Base-by-base conservation (phyloP, 2,113 vertebrate genomes). In the Eulacestoma nigropectus region DNA sequence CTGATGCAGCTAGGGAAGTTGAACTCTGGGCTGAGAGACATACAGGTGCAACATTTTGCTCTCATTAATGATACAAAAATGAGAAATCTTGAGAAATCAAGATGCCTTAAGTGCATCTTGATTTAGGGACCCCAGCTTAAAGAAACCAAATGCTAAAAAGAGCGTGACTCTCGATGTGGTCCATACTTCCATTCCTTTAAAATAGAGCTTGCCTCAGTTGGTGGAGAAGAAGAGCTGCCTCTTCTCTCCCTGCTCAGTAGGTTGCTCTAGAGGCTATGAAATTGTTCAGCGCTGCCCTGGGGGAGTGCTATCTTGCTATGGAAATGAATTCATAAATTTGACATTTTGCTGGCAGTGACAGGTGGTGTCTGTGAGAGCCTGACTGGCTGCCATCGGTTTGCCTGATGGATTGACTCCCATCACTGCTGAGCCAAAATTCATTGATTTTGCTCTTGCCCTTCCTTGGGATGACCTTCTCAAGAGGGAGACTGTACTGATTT, bases 261-360 rank as follows among this genome's bases (percentile, higher is more conserved):
- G 42, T 78, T 85, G 37, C 82, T 93, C 55, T 94, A 70, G 88
- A 87, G 96, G 80, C 94, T 93, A 89, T 94, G 92, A 87, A 91
- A 89, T 46, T 93, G 79, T 70, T 97, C 90, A 75, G 9, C 0
- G 3, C 6, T 59, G 77, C 74, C 93, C 88, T 25, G 14, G 55
- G 72, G 76, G 78, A 96, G 50, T 52, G 76, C 57, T 84, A 37
- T 96, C 96, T 96, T 93, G 80, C 72, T 96, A 96, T 96, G 96
- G 88, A 98, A 96, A 98, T 97, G 60, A 96, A 92, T 96, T 96
- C 95, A 92, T 64, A 93, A 94, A 77, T 87, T 95, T 96, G 97
- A 97, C 96, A 89, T 96, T 97, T 94, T 95, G 68, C 80, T 96
- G 90, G 92, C 85, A 69, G 44, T 11, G 84, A 82, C 75, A 91